Percentiles rank a stretch among this genome's conserved stretches.
Conservation (phyloP, 1,140 invertebrate species). For the Neuroterus valhalla region DNA sequence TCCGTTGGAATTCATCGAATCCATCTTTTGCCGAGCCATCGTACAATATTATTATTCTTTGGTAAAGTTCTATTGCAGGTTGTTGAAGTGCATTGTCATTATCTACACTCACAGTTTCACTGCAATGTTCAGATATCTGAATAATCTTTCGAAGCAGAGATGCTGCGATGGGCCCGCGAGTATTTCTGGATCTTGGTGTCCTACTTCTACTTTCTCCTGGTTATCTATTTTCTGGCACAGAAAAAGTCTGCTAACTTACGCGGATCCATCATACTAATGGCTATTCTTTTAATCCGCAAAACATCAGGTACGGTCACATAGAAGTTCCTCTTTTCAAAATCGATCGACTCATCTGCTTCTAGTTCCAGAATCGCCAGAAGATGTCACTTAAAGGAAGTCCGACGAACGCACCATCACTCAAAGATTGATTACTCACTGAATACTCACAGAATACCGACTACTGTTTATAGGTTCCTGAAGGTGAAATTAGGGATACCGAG, state of each 20-base stretch:
- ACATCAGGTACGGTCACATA: too few species aligned
- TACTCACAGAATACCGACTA: not conserved
- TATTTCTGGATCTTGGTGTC: constrained; percentile 64
- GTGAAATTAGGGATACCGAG: not conserved
- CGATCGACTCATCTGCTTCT: too few species aligned
- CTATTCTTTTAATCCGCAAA: not conserved
- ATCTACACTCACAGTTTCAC: not conserved
- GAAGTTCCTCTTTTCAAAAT: too few species aligned
- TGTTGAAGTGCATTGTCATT: not conserved
- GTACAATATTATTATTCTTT: not conserved
- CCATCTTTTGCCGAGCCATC: constrained; percentile 34
- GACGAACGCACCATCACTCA: too few species aligned
- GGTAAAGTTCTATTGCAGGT: not conserved
- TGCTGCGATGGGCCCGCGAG: not conserved
- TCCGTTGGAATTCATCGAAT: constrained; percentile 43
- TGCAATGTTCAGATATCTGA: not conserved
- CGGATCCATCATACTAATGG: not conserved
- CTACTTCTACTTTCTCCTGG: constrained; percentile 41
- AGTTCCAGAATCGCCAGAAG: too few species aligned
- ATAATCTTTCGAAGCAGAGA: constrained; percentile 17
- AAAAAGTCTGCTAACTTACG: not conserved
- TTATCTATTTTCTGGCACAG: not conserved
- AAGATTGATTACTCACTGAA: too few species aligned
- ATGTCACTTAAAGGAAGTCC: too few species aligned
- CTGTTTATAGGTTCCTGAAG: not conserved